These are phyloP conservation scores for Bombus confusus DNA, from an alignment of 1,140 invertebrate species.

Conservation along the genomic window DNA sequence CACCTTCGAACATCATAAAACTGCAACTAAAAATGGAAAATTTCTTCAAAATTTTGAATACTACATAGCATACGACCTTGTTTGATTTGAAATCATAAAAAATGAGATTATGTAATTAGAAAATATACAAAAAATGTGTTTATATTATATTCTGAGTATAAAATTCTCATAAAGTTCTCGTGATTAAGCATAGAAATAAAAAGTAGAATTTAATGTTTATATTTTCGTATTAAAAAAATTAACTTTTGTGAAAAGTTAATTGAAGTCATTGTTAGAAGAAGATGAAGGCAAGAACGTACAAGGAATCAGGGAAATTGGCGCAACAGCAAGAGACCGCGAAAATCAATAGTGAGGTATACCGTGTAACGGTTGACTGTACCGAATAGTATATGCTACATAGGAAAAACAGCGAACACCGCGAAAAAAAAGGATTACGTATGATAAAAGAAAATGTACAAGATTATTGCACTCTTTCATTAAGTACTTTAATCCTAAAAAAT, in stretches of 20 bases:
- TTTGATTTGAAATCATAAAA: background rate
- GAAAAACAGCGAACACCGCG: background rate
- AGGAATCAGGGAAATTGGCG: conserved; percentile 59
- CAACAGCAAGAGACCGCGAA: conserved; percentile 65
- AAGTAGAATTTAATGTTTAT: background rate
- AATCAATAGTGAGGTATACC: conserved; percentile 72
- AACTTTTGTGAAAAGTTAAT: background rate
- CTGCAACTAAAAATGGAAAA: background rate
- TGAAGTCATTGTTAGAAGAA: background rate
- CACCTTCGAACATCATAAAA: background rate
- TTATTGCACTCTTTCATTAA: background rate
- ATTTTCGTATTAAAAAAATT: background rate
- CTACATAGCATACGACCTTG: background rate
- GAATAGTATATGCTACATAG: conserved; percentile 54
- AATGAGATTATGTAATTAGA: background rate
- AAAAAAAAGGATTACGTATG: background rate
- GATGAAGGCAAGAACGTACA: conserved; percentile 44
- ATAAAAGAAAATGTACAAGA: background rate
- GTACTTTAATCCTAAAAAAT: background rate
- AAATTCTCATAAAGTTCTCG: background rate
- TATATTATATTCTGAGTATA: background rate
- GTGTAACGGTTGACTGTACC: conserved; percentile 71
- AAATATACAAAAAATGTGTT: background rate
- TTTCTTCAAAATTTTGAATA: background rate
- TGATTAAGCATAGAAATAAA: background rate